phyloP scores from a whole-genome alignment of 37 sponge, comb jelly and placozoan genomes.

The Haliclona indistincta region DNA sequence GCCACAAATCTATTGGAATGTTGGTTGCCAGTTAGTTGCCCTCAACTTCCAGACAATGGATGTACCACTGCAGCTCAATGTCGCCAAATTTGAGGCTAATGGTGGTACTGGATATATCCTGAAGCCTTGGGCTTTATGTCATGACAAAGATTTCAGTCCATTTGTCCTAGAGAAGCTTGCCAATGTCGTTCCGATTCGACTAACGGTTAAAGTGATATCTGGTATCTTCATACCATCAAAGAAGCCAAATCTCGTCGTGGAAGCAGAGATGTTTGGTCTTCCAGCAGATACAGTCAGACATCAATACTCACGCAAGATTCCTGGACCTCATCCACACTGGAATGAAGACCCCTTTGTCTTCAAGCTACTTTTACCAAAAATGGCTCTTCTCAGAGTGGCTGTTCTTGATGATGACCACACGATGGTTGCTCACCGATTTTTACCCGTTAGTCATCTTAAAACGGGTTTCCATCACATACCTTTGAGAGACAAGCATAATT shows the following conservation, averaged over 20 bases:
- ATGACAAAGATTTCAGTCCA: conserved; percentile 26
- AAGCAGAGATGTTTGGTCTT: conserved; percentile 71
- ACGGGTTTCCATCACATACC: conserved; percentile 71
- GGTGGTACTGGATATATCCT: conserved; percentile 49
- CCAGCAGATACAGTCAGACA: conserved; percentile 67
- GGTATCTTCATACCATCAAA: not conserved
- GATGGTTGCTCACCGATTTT: conserved; percentile 61
- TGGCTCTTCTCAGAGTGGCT: conserved; percentile 57
- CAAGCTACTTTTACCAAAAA: conserved; percentile 62
- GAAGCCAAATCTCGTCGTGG: conserved; percentile 11
- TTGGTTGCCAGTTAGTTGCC: conserved; percentile 73
- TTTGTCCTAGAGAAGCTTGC: conserved; percentile 22
- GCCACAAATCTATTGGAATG: conserved; percentile 75
- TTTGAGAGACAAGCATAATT: conserved; percentile 63
- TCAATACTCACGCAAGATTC: conserved; percentile 29
- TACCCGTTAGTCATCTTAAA: conserved; percentile 57
- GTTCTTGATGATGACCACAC: conserved; percentile 55
- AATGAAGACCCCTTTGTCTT: conserved; percentile 51
- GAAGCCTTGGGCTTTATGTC: conserved; percentile 43
- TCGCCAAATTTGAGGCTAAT: conserved; percentile 47
- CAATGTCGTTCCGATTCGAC: conserved; percentile 25
- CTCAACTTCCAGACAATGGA: conserved; percentile 54
- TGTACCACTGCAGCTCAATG: conserved; percentile 19
- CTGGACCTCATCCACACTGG: conserved; percentile 42
- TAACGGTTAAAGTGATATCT: conserved; percentile 24